phyloP scores from a whole-genome alignment of 2,888 invertebrate species.

The Lypha dubia region DNA sequence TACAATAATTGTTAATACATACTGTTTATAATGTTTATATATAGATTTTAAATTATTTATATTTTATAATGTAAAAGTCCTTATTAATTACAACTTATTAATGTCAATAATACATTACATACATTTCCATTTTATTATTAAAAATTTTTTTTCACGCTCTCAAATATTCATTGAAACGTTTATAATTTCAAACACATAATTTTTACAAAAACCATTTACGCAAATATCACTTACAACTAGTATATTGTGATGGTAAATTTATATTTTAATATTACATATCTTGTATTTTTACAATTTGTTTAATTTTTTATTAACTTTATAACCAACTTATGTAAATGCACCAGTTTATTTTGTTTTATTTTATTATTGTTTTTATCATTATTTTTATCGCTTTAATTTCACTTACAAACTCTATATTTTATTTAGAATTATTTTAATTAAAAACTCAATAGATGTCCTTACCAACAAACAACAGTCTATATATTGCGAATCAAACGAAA shows the following conservation, averaged over 20 bases:
- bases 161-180: conserved; percentile 3
- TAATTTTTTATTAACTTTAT: conserved; percentile 22
- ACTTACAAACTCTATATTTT: conserved; percentile 16
- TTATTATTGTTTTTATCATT: conserved; percentile 20
- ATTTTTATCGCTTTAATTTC: not conserved
- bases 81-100: conserved; percentile 42
- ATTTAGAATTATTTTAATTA: conserved; percentile 35
- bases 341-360: conserved; percentile 57
- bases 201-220: conserved; percentile 1
- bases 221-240: not conserved
- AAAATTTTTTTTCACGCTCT: not conserved
- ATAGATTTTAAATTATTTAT: conserved; percentile 2
- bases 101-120: conserved; percentile 18
- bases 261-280: conserved; percentile 22
- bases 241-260: conserved; percentile 10
- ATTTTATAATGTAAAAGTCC: conserved; percentile 25
- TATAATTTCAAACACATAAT: not conserved
- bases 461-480: conserved; percentile 70
- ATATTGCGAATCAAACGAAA: too few species aligned
- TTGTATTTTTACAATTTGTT: too few species aligned
- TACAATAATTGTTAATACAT: conserved; percentile 23
- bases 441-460: conserved; percentile 54
- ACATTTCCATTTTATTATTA: conserved; percentile 4
- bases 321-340: conserved; percentile 61
- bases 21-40: not conserved